Percentiles rank a stretch among this genome's conserved stretches.
Evolutionary conservation across 2,113 vertebrate genomes (phyloP).

Genomic region (Monarcha castaneiventris): DNA sequence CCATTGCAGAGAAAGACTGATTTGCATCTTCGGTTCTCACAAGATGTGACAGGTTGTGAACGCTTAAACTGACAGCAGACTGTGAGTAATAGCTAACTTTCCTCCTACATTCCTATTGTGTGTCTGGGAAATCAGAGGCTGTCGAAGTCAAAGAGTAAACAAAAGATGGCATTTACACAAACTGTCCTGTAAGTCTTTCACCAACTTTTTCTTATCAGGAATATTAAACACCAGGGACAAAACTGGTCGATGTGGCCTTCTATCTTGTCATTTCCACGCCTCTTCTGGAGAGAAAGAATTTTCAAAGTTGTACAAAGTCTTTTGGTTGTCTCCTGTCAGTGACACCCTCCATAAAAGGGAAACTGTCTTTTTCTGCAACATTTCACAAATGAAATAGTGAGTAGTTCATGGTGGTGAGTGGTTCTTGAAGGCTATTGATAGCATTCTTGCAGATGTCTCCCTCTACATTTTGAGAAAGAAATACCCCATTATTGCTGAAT

Average conservation of each 20-base stretch:
- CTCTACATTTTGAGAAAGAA: neutral
- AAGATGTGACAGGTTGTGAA: conserved; percentile 38
- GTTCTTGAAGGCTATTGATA: neutral
- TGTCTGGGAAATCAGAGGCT: neutral
- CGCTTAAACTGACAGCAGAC: conserved; percentile 29
- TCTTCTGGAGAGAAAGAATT: neutral
- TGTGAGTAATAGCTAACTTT: conserved; percentile 15
- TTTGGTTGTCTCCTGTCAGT: neutral
- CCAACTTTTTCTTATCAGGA: neutral
- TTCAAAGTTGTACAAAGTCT: neutral
- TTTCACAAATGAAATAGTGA: neutral
- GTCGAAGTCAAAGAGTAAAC: neutral
- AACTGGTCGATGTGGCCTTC: neutral
- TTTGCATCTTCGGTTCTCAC: conserved; percentile 6
- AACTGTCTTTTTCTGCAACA: neutral
- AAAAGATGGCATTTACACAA: conserved; percentile 4
- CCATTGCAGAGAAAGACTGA: neutral
- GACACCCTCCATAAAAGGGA: neutral
- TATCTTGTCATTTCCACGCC: neutral
- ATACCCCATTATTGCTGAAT: neutral
- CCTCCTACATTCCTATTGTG: neutral
- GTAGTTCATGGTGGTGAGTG: neutral
- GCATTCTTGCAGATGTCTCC: neutral
- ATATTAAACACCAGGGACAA: neutral
- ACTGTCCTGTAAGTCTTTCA: neutral